phyloP scores from a whole-genome alignment of 2,797 vertebrate genomes.

The Scarus forsteni region DNA sequence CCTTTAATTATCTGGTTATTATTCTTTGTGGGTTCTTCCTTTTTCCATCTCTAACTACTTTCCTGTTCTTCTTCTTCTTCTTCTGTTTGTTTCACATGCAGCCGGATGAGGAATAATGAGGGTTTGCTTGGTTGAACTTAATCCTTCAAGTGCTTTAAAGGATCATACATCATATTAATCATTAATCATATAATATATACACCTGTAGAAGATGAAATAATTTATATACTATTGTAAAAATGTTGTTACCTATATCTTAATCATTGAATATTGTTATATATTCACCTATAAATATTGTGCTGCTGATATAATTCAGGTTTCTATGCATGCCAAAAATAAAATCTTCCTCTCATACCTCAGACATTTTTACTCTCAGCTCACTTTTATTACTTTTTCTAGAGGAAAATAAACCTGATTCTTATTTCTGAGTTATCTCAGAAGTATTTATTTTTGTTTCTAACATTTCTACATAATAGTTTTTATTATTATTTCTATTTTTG shows the following conservation, averaged over 20 bases:
- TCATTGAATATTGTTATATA: constrained; percentile 2
- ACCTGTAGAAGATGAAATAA: not conserved
- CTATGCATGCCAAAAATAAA: constrained; percentile 56
- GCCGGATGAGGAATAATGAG: constrained; percentile 89
- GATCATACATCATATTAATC: constrained; percentile 1
- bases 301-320: constrained; percentile 16
- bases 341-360: constrained; percentile 42
- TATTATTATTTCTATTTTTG: constrained; percentile 2
- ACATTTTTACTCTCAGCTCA: constrained; percentile 32
- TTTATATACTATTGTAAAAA: not conserved
- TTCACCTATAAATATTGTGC: constrained; percentile 1
- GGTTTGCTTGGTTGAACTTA: constrained; percentile 35
- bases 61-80: constrained; percentile 10
- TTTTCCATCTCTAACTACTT: constrained; percentile 16
- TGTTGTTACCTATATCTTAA: not conserved
- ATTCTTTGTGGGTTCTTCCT: not conserved
- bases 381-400: constrained; percentile 27
- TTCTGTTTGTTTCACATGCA: constrained; percentile 85
- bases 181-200: not conserved
- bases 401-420: constrained; percentile 16
- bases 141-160: constrained; percentile 19
- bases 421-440: not conserved
- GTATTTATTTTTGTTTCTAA: not conserved
- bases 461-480: constrained; percentile 6
- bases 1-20: not conserved